Percentiles rank a stretch among this genome's conserved stretches.
Conservation (phyloP, 2,797 vertebrate genomes). For the Rhinoraja longicauda region DNA sequence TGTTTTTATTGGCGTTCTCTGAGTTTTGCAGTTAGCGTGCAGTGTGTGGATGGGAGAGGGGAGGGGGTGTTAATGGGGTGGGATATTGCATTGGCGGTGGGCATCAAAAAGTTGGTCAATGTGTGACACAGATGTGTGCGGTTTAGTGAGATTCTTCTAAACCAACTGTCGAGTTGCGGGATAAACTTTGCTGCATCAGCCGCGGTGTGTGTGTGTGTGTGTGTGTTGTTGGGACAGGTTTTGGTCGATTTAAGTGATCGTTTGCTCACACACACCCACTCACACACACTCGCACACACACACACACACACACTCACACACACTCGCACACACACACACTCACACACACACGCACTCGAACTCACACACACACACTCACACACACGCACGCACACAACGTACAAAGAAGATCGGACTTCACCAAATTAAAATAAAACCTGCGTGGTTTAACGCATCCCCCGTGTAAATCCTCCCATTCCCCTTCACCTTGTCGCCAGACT, state of each 20-base stretch:
- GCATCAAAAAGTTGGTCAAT: conserved; percentile 9
- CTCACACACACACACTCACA: neutral
- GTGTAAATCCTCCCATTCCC: neutral
- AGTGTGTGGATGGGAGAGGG: neutral
- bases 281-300: neutral
- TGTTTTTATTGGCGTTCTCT: neutral
- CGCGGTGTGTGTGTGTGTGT: neutral
- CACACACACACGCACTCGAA: neutral
- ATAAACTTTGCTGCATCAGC: neutral
- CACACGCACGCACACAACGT: neutral
- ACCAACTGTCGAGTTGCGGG: neutral
- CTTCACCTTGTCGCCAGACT: too few species aligned
- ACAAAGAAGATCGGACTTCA: neutral
- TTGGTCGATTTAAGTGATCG: neutral
- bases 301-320: neutral
- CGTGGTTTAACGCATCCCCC: neutral
- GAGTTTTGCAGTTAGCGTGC: neutral
- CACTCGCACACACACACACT: neutral
- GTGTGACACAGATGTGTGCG: conserved; percentile 11
- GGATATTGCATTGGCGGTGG: neutral
- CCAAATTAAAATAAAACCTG: neutral
- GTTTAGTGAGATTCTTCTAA: neutral
- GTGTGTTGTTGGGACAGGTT: neutral
- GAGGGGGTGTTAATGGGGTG: neutral
- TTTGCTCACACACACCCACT: neutral